These are phyloP conservation scores for Helogale parvula DNA, from an alignment of 2,113 vertebrate species.

Conservation along the genomic window DNA sequence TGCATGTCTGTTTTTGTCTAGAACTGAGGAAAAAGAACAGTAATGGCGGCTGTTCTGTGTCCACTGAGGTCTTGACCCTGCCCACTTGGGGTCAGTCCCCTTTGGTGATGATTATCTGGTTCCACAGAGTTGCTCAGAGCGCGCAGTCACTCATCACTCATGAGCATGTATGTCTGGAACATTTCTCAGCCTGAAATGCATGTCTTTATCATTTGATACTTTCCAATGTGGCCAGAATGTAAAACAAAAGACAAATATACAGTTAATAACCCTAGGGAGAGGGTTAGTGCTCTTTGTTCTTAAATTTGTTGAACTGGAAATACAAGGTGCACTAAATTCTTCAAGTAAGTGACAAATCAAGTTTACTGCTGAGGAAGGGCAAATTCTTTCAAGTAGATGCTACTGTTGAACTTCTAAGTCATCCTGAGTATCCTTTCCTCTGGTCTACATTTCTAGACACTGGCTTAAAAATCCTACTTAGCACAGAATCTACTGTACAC, in stretches of 20 bases:
- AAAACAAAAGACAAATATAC: background rate
- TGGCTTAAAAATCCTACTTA: background rate
- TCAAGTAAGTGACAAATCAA: background rate
- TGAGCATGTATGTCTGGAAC: background rate
- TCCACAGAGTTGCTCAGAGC: background rate
- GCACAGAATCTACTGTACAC: background rate
- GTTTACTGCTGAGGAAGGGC: background rate
- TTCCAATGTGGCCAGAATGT: background rate
- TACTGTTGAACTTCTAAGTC: background rate
- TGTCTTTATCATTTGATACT: background rate
- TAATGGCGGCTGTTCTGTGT: background rate
- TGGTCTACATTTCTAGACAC: background rate
- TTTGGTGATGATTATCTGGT: background rate
- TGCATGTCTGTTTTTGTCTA: background rate
- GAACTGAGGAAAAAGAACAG: background rate
- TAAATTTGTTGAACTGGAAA: conserved; percentile 28
- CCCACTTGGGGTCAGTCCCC: background rate
- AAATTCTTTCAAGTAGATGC: background rate
- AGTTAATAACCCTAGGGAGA: background rate
- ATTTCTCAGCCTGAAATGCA: background rate
- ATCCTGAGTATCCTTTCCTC: background rate
- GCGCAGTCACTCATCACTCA: background rate
- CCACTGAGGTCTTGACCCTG: background rate
- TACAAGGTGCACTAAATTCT: background rate
- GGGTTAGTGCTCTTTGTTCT: background rate